Evolutionary conservation across 2,888 invertebrate species (phyloP), one percentile per base, ranked within the genome.

Genomic region (Norana najaformis): DNA sequence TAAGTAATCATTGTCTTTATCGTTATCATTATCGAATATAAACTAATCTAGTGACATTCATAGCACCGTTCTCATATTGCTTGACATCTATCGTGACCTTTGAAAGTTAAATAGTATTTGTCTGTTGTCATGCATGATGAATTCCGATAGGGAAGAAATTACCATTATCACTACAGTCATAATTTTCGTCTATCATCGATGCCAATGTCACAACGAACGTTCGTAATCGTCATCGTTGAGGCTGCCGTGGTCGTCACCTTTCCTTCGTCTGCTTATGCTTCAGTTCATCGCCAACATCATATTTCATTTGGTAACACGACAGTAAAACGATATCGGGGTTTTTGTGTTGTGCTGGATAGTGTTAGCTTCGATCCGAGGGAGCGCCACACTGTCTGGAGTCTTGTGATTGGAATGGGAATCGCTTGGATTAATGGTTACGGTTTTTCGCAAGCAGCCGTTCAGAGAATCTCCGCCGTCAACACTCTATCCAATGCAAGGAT

Each of bases 401-500:
- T 83, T 36, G 20, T 18, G 35, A 18, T 83, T 13, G 83, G 83
- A 36, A 1, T 83, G 83, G 36, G 35, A 14, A 35, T 83, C 34
- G 18, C 2, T 13, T 36, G 14, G 5, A 14, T 83, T 5, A 14
- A 4, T 34, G 36, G 35, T n/a, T 83, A 35, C 36, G 83, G 83
- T 36, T 6, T 83, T 5, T n/a, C 35, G 1, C 83, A 83, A 20
- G 14, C 83, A 11, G 1, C 83, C 14, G 36, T 83, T 35, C 83
- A 83, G 83, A 83, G 83, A 35, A n/a, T 35, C 83, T 83, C 83
- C 11, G 83, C 83, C 83, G 83, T 83, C 83, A 30, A 83, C 14
- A 83, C 4, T 5, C 83, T 83, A 30, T 35, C 35, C 14, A 83
- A 83, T 3, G 83, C 83, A 34, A 83, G 36, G n/a, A 16, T 30